Base-by-base conservation (phyloP, 2,797 vertebrate species). In the Psittacula echo region DNA sequence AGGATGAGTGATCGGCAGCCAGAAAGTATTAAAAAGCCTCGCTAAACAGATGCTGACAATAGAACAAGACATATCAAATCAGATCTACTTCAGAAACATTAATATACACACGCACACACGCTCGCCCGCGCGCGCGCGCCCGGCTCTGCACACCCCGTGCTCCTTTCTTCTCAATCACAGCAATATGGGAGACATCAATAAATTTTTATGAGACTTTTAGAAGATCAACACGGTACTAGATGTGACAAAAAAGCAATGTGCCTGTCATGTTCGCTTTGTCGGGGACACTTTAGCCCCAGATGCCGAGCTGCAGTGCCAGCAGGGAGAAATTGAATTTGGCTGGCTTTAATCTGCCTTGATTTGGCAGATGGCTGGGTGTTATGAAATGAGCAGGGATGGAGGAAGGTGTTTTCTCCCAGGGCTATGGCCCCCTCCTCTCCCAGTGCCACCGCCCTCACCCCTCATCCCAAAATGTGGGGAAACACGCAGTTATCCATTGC, bases 1-100 rank as follows among this genome's bases (percentile, higher is more conserved):
- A 98, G 98, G 98, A 98, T 98, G 98, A 99, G 98, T 98, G 98
- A 98, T 98, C 98, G 98, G 97, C 98, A 98, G 98, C 98, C 98
- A 98, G 98, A 98, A 98, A 98, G 98, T 98, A 98, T 98, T 98
- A 99, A 98, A 98, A 98, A 98, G 97, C 97, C 98, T 97, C 62
- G 96, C 98, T 98, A 98, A 98, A 98, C 98, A 98, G 98, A 98
- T 98, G 97, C 98, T 98, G 98, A 98, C 98, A 98, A 98, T 98
- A 97, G 98, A 98, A 98, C 98, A 98, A 98, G 98, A 98, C 98
- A 96, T 98, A 98, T 98, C 98, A 98, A 98, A 98, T 98, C 98
- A 98, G 98, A 98, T 98, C 98, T 98, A 98, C 98, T 98, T 98
- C 97, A 98, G 98, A 96, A 98, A 97, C 98, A 98, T 98, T 98